phyloP scores from a whole-genome alignment of 53 echinoderm and acorn worm genomes.

The Crossaster papposus region DNA sequence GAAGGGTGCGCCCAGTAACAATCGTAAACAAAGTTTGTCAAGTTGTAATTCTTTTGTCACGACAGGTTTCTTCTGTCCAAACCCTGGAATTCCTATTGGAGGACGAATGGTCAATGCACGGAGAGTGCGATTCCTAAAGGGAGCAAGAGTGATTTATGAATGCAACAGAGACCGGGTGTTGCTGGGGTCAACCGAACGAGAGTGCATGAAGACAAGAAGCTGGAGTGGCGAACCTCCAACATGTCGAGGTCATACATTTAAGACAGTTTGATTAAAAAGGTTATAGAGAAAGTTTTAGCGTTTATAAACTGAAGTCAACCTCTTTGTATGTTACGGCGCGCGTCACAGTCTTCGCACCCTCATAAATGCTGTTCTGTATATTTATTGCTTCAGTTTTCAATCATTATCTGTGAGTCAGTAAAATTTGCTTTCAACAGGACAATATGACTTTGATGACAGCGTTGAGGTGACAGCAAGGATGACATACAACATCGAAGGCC shows the following conservation, averaged over 20 bases:
- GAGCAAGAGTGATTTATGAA: slow-evolving; percentile 35
- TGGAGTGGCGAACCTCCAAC: slow-evolving; percentile 57
- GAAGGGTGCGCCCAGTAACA: too few species aligned
- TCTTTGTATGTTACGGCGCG: too few species aligned
- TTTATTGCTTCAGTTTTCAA: too few species aligned
- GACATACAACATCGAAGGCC: not conserved
- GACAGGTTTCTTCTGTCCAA: slow-evolving; percentile 56
- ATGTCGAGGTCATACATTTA: slow-evolving; percentile 29
- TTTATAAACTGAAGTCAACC: too few species aligned
- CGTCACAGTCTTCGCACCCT: too few species aligned
- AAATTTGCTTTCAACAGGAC: not conserved
- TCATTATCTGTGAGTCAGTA: too few species aligned
- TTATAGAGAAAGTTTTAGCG: too few species aligned
- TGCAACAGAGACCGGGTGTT: slow-evolving; percentile 34
- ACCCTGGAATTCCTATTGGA: slow-evolving; percentile 54
- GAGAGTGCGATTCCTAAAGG: not conserved
- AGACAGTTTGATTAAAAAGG: not conserved
- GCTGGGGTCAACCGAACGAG: slow-evolving; percentile 39
- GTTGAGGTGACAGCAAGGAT: slow-evolving; percentile 26
- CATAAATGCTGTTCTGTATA: too few species aligned
- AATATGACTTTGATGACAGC: slow-evolving; percentile 51
- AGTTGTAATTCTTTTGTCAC: not conserved
- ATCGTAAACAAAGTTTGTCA: too few species aligned
- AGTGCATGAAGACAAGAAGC: slow-evolving; percentile 13
- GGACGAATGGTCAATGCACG: slow-evolving; percentile 29